Conservation (phyloP, 2,888 invertebrate species). For the Amiota minor region DNA sequence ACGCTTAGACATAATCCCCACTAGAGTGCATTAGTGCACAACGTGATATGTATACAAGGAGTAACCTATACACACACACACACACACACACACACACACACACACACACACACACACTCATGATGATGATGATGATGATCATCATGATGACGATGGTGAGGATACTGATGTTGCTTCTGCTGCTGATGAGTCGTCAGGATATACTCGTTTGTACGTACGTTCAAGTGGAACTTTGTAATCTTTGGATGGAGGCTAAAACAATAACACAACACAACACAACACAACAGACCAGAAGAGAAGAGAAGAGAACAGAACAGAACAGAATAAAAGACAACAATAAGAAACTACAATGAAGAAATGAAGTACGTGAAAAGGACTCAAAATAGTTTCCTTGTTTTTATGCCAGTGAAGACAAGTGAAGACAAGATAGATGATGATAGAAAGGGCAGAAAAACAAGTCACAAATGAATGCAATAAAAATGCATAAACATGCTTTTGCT, state of each 20-base stretch:
- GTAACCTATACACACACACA: not conserved
- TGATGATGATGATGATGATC: not conserved
- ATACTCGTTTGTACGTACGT: no score
- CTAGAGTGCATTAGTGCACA: constrained; percentile 14
- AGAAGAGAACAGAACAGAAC: no score
- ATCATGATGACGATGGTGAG: no score
- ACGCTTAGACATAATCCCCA: constrained; percentile 8
- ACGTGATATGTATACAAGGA: not conserved
- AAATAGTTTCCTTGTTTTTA: no score
- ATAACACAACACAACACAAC: not conserved
- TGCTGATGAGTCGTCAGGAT: no score
- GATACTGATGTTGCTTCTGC: no score
- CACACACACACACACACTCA: not conserved
- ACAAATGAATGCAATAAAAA: constrained; percentile 46
- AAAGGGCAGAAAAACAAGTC: not conserved
- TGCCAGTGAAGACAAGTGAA: no score
- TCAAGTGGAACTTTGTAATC: constrained; percentile 60
- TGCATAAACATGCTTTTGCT: constrained; percentile 58
- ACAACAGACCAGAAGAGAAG: no score
- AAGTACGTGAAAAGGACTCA: constrained; percentile 53
- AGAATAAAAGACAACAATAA: no score
- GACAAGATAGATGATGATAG: not conserved
- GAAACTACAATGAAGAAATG: constrained; percentile 51
- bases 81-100: not conserved
- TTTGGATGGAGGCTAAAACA: constrained; percentile 49